Evolutionary conservation across 2,113 vertebrate species (phyloP).

Genomic region (Phycodurus eques): DNA sequence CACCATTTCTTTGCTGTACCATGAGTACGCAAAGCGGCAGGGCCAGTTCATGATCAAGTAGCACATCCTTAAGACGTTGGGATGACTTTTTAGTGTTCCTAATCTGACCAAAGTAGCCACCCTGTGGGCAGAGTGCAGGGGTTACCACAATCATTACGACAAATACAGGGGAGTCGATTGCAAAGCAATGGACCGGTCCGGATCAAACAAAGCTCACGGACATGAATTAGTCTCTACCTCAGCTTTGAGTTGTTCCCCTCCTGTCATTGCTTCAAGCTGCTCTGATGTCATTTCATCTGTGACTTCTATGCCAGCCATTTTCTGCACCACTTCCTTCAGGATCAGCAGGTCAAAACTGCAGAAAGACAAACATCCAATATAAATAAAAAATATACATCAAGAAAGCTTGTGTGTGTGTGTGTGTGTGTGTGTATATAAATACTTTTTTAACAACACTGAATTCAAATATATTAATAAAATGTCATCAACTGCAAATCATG

Average conservation of each 20-base stretch:
- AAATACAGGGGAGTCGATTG: not conserved
- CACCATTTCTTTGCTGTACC: constrained; percentile 86
- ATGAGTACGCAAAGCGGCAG: constrained; percentile 94
- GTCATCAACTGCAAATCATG: not conserved
- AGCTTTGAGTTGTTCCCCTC: constrained; percentile 96
- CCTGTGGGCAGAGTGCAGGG: constrained; percentile 67
- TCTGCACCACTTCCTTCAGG: constrained; percentile 98
- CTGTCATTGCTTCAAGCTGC: constrained; percentile 97
- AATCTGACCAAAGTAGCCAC: constrained; percentile 98
- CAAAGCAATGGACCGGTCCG: not conserved
- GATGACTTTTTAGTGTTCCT: constrained; percentile 99
- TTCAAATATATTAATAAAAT: not conserved
- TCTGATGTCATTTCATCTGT: constrained; percentile 98
- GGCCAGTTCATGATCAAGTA: constrained; percentile 92
- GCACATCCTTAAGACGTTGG: constrained; percentile 91
- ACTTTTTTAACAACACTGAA: not conserved
- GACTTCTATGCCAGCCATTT: constrained; percentile 99
- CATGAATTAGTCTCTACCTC: constrained; percentile 73
- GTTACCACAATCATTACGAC: not conserved
- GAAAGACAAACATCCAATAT: constrained; percentile 13
- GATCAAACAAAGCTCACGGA: not conserved
- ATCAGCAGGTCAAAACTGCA: constrained; percentile 95
- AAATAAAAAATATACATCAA: not conserved
- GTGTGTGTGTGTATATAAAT: too few relatives aligned
- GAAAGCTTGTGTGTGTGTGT: not conserved